Conservation (phyloP, 1,140 invertebrate species). For the Conus betulinus region DNA sequence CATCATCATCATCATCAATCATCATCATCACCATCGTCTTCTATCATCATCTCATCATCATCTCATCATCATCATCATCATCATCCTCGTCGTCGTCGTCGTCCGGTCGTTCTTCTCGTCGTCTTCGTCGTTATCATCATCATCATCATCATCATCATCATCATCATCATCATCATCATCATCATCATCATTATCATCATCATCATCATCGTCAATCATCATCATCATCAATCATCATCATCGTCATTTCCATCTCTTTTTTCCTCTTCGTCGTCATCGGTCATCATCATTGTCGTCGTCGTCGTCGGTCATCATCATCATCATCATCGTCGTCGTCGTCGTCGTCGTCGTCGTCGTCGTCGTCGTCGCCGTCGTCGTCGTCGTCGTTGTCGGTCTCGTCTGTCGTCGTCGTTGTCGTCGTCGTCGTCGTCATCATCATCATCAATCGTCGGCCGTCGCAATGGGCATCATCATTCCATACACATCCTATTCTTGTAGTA, state of each 20-base stretch:
- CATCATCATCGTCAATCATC: not conserved
- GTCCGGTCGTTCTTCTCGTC: no score
- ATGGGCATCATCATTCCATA: no score
- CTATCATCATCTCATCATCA: not conserved
- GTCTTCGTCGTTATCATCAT: not conserved
- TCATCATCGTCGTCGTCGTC: not conserved
- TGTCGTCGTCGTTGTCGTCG: not conserved
- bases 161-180: slow-evolving; percentile 13
- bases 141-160: not conserved
- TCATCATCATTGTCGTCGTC: not conserved
- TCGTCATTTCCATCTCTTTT: slow-evolving; percentile 5
- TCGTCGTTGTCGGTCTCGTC: not conserved
- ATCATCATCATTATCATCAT: slow-evolving; percentile 14
- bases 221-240: not conserved
- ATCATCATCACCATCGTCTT: not conserved
- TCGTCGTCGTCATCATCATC: no score
- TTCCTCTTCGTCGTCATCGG: not conserved
- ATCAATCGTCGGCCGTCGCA: no score
- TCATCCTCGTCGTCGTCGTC: no score
- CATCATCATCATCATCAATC: not conserved
- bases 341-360: not conserved
- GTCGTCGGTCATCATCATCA: no score
- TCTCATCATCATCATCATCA: not conserved
- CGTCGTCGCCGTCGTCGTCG: not conserved
- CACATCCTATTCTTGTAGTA: no score